Base-by-base conservation (phyloP, 2,888 invertebrate species). In the Acanthosepion pharaonis region DNA sequence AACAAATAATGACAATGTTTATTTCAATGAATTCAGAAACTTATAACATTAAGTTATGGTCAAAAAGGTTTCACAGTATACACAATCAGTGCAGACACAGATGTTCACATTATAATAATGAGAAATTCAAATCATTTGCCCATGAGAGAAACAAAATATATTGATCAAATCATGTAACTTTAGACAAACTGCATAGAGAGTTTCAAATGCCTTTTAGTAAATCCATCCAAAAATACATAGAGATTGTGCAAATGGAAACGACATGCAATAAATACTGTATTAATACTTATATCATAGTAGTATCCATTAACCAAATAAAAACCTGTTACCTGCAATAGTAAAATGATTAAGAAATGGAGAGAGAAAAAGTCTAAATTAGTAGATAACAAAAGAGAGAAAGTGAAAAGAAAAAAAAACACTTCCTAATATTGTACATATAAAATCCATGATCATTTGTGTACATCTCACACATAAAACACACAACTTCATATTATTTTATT, bases 21-120 rank as follows among this genome's bases (percentile, higher is more conserved):
- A 15, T 78, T 28, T 9, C 78, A 78, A 28, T 8, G 42, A 42
- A 78, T 78, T 78, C 78, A 78, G 78, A n/a, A 78, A 28, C 28
- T n/a, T 33, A 78, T 2, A 33, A 11, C 78, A 78, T n/a, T n/a
- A 78, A 78, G 78, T n/a, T n/a, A 8, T 33, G 78, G 78, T 78
- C 11, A n/a, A 78, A 78, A 78, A 78, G 78, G 78, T 33, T 78
- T 78, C 78, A 78, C 78, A 33, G 9, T 78, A 4, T 33, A n/a
- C 18, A 78, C 78, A 78, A 78, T 78, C 78, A 78, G 78, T 78
- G 78, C 78, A 78, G n/a, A 78, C 78, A 78, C n/a, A 78, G 78
- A 78, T 78, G 78, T n/a, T 78, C 78, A 78, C 78, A 78, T 78
- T 78, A 78, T 78, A 78, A 78, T 78, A 78, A 78, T 78, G n/a